These are phyloP conservation scores for Nysson spinosus DNA, from an alignment of 2,888 invertebrate genomes.

Conservation along the genomic window DNA sequence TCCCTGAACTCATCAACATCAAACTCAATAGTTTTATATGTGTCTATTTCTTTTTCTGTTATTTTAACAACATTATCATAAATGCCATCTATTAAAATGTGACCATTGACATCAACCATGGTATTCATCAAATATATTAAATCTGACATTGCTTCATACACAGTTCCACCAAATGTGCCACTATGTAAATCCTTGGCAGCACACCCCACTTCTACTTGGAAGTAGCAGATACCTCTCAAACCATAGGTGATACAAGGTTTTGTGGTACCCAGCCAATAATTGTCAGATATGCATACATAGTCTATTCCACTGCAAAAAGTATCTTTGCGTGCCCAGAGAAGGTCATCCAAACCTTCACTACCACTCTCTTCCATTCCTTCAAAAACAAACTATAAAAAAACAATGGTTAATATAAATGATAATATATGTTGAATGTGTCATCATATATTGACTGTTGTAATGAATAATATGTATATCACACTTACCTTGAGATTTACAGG, in stretches of 20 bases:
- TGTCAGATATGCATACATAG: conserved; percentile 98
- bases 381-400: conserved; percentile 85
- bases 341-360: conserved; percentile 95
- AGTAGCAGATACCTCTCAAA: conserved; percentile 95
- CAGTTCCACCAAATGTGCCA: conserved; percentile 96
- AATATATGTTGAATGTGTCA: too few species aligned
- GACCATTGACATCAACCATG: conserved; percentile 91
- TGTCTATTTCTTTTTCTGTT: conserved; percentile 83
- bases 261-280: conserved; percentile 98
- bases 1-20: conserved; percentile 87
- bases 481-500: conserved; percentile 85
- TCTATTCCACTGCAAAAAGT: conserved; percentile 91
- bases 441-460: too few species aligned
- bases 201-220: conserved; percentile 91
- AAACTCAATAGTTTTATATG: conserved; percentile 92
- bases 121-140: conserved; percentile 90
- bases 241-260: conserved; percentile 99
- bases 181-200: conserved; percentile 96
- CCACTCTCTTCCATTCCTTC: conserved; percentile 99
- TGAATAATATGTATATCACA: not conserved
- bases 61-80: conserved; percentile 90
- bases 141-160: conserved; percentile 95
- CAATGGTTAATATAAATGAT: conserved; percentile 9
- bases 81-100: conserved; percentile 90
- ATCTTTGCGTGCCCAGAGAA: conserved; percentile 85